Evolutionary conservation across 2,888 invertebrate genomes (phyloP).

Genomic region (Plutella xylostella): DNA sequence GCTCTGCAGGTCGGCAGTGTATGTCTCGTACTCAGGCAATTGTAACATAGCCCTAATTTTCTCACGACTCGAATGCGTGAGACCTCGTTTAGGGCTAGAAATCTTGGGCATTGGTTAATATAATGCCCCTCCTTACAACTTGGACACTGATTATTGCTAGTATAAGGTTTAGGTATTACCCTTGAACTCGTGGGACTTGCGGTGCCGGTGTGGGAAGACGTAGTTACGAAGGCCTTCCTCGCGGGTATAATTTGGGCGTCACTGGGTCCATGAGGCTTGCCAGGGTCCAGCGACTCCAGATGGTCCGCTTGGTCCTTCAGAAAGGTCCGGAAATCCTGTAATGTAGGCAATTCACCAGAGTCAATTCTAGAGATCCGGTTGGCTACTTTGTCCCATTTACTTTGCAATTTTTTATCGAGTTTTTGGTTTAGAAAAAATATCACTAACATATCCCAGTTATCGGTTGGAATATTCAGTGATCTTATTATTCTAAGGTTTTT

Average conservation of each 20-base stretch:
- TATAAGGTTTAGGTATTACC: background rate
- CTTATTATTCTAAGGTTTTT: constrained; percentile 5
- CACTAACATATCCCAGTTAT: constrained; percentile 10
- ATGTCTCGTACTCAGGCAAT: constrained; percentile 12
- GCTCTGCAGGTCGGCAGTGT: constrained; percentile 8
- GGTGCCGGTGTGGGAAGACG: too few species aligned
- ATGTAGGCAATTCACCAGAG: constrained; percentile 3
- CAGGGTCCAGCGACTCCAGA: constrained; percentile 1
- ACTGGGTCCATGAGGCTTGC: background rate
- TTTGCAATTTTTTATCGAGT: background rate
- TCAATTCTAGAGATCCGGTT: too few species aligned
- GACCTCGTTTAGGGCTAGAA: background rate
- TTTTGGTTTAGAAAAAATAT: constrained; percentile 8
- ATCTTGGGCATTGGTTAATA: constrained; percentile 2
- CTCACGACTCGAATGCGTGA: background rate
- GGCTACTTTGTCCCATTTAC: constrained; percentile 8
- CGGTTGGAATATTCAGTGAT: background rate
- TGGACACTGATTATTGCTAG: constrained; percentile 1
- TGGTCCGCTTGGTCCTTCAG: constrained; percentile 4
- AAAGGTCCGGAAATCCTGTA: constrained; percentile 6
- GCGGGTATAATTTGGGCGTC: background rate
- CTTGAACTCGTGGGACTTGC: background rate
- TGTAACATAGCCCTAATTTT: constrained; percentile 7
- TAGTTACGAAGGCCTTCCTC: constrained; percentile 3
- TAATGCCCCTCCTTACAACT: background rate